These are phyloP conservation scores for Formicarius rufipectus DNA, from an alignment of 2,113 vertebrate species.

Conservation along the genomic window DNA sequence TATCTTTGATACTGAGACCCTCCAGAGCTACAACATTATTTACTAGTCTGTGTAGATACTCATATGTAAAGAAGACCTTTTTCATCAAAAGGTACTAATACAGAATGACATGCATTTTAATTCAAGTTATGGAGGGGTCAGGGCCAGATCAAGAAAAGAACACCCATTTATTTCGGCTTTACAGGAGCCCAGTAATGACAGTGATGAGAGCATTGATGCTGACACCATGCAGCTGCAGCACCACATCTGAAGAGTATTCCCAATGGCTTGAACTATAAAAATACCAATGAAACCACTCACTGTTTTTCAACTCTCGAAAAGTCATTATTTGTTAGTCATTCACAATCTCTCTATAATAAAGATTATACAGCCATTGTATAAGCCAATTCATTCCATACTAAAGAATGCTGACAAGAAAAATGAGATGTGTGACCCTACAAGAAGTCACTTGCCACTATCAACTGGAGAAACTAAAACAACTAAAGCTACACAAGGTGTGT, in stretches of 20 bases:
- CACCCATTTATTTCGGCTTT: background rate
- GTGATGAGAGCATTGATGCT: background rate
- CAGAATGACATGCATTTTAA: background rate
- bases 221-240: fast-evolving
- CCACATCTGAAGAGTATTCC: background rate
- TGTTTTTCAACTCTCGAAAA: background rate
- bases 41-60: background rate
- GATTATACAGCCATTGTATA: background rate
- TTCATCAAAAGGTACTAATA: background rate
- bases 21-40: background rate
- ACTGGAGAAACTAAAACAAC: background rate
- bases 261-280: background rate
- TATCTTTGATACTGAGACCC: background rate
- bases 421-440: background rate
- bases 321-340: background rate
- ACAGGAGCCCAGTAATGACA: background rate
- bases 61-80: background rate
- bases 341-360: background rate
- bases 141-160: background rate
- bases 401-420: background rate
- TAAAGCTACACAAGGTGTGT: background rate
- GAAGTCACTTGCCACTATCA: background rate
- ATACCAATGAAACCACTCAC: background rate
- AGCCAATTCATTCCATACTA: background rate
- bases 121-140: background rate